Conservation (phyloP, 2,113 vertebrate species). For the Hippoglossus stenolepis region DNA sequence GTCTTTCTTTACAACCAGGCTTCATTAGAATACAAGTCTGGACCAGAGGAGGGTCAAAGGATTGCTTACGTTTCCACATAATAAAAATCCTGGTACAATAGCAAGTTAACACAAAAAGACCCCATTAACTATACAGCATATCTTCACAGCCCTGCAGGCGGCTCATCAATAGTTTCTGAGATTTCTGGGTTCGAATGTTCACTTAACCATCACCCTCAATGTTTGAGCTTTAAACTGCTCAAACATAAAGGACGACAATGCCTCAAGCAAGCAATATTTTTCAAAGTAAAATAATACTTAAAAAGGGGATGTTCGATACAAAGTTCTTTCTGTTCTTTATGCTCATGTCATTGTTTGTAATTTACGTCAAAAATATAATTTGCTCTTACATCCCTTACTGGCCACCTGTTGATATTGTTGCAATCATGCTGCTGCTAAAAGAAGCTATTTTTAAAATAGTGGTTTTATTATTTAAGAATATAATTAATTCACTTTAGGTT, state of each 20-base stretch:
- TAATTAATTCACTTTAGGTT: too few species aligned
- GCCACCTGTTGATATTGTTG: neutral
- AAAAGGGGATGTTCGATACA: too few species aligned
- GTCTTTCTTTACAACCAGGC: slow-evolving; percentile 43
- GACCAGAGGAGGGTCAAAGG: neutral
- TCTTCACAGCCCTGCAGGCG: too few species aligned
- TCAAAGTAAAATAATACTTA: too few species aligned
- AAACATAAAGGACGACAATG: too few species aligned
- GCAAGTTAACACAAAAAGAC: neutral
- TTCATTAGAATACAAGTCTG: slow-evolving; percentile 34
- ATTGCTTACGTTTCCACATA: neutral
- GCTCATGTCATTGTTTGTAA: too few species aligned
- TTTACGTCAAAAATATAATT: neutral
- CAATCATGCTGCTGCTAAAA: neutral
- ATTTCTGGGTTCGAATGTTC: neutral
- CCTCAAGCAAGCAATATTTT: too few species aligned
- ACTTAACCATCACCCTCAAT: neutral
- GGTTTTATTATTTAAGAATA: too few species aligned
- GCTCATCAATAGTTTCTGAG: neutral
- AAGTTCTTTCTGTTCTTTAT: too few species aligned
- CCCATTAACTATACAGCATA: neutral
- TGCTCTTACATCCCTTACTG: neutral
- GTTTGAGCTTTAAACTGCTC: neutral
- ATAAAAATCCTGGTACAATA: neutral
- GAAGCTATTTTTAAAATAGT: neutral